Evolutionary conservation across 2,113 vertebrate species (phyloP).

Genomic region (Colaptes auratus): DNA sequence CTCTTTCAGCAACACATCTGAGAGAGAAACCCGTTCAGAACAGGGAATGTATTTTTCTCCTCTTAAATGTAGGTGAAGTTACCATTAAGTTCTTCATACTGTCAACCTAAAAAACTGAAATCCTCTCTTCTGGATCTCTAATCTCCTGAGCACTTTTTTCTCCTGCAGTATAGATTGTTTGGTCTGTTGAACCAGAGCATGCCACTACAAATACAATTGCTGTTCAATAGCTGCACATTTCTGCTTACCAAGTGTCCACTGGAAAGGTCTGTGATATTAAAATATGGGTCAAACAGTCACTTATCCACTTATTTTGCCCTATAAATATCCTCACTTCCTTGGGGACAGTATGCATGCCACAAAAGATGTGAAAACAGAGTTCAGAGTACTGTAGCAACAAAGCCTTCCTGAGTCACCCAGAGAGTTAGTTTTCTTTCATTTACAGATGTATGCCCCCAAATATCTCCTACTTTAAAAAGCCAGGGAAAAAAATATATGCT

Average conservation of each 20-base stretch:
- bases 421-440: background rate
- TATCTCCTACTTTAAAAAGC: background rate
- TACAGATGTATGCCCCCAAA: accelerated
- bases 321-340: background rate
- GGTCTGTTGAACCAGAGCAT: background rate
- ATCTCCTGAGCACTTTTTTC: background rate
- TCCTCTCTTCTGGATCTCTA: background rate
- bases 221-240: background rate
- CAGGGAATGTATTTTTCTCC: background rate
- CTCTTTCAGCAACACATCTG: background rate
- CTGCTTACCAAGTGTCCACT: background rate
- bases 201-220: background rate
- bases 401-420: background rate
- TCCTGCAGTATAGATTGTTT: background rate
- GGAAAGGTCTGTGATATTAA: background rate
- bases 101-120: background rate
- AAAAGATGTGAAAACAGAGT: background rate
- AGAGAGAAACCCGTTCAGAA: background rate
- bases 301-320: background rate
- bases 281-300: background rate
- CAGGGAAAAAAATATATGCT: background rate
- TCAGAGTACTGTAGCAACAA: background rate
- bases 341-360: background rate
- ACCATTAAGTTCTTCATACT: background rate
- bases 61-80: background rate